Percentiles rank a stretch among this genome's conserved stretches.
These are phyloP conservation scores for Ectobius pallidus DNA, from an alignment of 2,888 invertebrate genomes.

Conservation along the genomic window DNA sequence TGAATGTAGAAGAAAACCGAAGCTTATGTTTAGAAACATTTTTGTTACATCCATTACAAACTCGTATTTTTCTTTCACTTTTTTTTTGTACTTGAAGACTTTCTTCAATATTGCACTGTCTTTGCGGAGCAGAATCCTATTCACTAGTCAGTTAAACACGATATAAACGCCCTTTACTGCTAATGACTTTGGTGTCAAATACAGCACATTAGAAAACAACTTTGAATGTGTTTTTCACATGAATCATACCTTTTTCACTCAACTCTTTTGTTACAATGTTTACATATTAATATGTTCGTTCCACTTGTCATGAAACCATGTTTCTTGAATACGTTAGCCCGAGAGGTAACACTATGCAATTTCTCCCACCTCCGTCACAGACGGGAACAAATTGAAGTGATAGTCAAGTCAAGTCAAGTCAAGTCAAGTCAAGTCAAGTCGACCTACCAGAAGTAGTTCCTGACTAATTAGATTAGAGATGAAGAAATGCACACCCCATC, in stretches of 20 bases:
- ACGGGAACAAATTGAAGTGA: neutral
- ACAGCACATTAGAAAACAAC: too few relatives aligned
- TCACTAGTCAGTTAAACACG: neutral
- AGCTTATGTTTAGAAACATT: too few relatives aligned
- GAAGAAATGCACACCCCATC: too few relatives aligned
- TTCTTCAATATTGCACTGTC: too few relatives aligned
- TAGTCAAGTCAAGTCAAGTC: too few relatives aligned
- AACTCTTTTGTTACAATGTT: neutral
- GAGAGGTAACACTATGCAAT: neutral
- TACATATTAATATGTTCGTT: neutral
- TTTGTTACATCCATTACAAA: too few relatives aligned
- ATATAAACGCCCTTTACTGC: neutral
- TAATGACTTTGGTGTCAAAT: too few relatives aligned
- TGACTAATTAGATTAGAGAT: too few relatives aligned
- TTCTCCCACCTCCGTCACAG: neutral
- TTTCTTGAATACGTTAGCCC: neutral
- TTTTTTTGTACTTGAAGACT: neutral
- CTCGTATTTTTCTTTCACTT: neutral
- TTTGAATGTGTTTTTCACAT: neutral
- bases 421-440: too few relatives aligned
- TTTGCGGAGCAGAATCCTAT: neutral
- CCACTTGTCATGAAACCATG: neutral
- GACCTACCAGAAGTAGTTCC: too few relatives aligned
- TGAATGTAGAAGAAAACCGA: too few relatives aligned
- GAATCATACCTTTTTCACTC: neutral